Evolutionary conservation across 2,888 invertebrate species (phyloP), one percentile per base, ranked within the genome.

Genomic region (Ischnus inquisitorius): DNA sequence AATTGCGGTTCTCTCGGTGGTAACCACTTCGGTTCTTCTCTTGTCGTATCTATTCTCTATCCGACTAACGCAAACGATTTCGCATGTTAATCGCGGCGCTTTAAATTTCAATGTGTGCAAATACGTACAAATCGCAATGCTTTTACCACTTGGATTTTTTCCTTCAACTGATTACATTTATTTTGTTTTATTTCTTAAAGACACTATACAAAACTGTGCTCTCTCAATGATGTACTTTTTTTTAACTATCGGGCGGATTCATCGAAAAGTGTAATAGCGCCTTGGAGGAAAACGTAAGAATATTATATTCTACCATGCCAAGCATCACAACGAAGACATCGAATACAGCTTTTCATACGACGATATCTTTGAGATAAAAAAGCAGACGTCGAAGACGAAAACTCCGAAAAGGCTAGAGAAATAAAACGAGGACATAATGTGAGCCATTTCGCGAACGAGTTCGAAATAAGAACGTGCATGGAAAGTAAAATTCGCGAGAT

Each of bases 31-130:
- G 34, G 34, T 34, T 34, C 34, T 34, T 34, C 34, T 34, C 34
- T 6, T 34, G 4, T 34, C 4, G 34, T 1, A 34, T 34, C 34
- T 34, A 34, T 34, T 6, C 34, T 34, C 34, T 1, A 34, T 34
- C 57, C 25, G 25, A 25, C 6, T 5, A 51, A 25, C 28, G 1
- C 14, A 6, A 60, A 12, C 22, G 43, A 60, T 41, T 60, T 60
- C 60, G n/a, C 41, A 57, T 72, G 60, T 60, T 46, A 46, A 74
- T 60, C 14, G 14, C 46, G 19, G 46, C 19, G 8, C 28, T 19
- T 74, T 4, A 34, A 16, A 41, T 25, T 25, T 16, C 34, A 16
- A 57, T 25, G 6, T 14, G 14, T 4, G 6, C 22, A 14, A 4
- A 14, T 57, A 51, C 25, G 25, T 57, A 57, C 57, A 14, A 4